Conservation (phyloP, 2,113 vertebrate species). For the Oenanthe oenanthe region DNA sequence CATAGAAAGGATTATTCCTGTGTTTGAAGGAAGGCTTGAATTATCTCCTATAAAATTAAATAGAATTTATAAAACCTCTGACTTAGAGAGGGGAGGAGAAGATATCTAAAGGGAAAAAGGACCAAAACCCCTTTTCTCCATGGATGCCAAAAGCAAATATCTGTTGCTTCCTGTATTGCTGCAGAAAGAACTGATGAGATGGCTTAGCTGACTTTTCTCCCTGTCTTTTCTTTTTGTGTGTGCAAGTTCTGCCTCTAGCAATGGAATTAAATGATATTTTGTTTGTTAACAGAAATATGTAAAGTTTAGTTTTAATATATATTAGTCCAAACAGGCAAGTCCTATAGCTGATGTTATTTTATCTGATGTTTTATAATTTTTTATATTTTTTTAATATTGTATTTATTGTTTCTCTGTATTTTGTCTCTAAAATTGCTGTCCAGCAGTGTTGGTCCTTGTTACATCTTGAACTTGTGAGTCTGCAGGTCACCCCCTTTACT, state of each 20-base stretch:
- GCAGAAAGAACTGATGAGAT: not conserved
- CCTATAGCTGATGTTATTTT: not conserved
- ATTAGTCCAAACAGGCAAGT: not conserved
- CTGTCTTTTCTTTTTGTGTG: not conserved
- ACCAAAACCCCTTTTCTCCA: rapidly evolving
- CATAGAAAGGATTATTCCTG: not conserved
- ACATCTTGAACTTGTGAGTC: too few relatives aligned
- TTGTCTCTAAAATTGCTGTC: not conserved
- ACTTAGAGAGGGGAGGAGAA: not conserved
- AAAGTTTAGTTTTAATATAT: not conserved
- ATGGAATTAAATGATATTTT: not conserved
- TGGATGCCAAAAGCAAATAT: not conserved
- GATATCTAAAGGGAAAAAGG: not conserved
- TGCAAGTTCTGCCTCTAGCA: not conserved
- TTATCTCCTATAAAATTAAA: not conserved
- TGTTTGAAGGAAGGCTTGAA: not conserved
- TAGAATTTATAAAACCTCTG: not conserved
- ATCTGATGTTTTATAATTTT: not conserved
- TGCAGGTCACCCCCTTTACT: not conserved
- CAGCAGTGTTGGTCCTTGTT: too few relatives aligned
- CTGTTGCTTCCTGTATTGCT: not conserved
- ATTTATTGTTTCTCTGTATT: not conserved
- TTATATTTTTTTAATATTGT: not conserved
- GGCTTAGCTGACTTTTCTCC: not conserved
- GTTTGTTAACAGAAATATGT: not conserved